Evolutionary conservation across 2,888 invertebrate species (phyloP), one percentile per base, ranked within the genome.

Genomic region (Brenthis daphne): DNA sequence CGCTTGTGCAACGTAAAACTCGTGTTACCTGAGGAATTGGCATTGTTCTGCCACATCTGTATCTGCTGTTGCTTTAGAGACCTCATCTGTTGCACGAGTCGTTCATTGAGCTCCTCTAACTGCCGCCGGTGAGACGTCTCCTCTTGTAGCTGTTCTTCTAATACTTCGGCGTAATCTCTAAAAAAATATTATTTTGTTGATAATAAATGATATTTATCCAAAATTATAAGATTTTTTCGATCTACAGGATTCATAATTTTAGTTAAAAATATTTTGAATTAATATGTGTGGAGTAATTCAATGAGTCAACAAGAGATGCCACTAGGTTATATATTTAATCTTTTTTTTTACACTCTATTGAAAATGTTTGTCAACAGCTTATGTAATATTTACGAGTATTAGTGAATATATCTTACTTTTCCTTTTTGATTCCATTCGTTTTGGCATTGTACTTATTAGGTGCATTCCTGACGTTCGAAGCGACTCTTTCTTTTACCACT

Each of bases 41-140:
- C 81, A 47, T 78, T 81, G 65, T 86, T 87, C 63, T 86, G 81
- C 93, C 93, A 93, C 29, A 89, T 70, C 65, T 83, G 81, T 54
- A 89, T 81, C 74, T 89, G 90, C 66, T 92, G 91, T 70, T 89
- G 88, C 74, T 93, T 92, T 11, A 94, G 87, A 67, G 93, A 89
- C 75, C 94, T 91, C 79, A 95, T 90, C 83, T 95, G 94, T 20
- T 93, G 87, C 64, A 94, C 94, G 5, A 96, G 86, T 77, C 94
- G 94, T 70, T 91, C 85, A 78, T 95, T 95, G 47, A 94, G 81
- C 75, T 93, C 93, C 78, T 95, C 95, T 1, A 94, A 93, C 80
- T 95, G 94, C 73, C 94, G 93, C n/a, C 95, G 89, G 74, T 94
- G 93, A 0, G 91, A 88, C 51, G 94, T 94, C 84, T 95, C 95